Evolutionary conservation across 2,797 vertebrate genomes (phyloP).

Genomic region (Australoheros facetus): DNA sequence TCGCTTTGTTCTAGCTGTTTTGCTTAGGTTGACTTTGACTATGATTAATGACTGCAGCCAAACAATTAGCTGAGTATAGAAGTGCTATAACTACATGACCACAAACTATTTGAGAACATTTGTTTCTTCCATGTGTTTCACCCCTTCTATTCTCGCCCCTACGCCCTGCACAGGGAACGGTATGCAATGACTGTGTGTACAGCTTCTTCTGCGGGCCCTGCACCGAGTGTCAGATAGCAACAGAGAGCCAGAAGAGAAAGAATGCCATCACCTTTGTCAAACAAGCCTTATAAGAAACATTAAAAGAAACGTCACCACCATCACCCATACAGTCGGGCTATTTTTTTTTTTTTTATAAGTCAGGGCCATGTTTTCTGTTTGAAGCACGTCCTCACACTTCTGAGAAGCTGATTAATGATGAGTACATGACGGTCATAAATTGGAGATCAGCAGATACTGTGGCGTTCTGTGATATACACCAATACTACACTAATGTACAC

Average conservation of each 20-base stretch:
- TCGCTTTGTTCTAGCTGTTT: background rate
- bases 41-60: background rate
- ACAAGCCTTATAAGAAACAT: slow-evolving; percentile 26
- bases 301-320: background rate
- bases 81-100: background rate
- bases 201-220: slow-evolving; percentile 73
- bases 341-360: no score
- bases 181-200: slow-evolving; percentile 71
- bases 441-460: no score
- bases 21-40: background rate
- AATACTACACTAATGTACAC: no score
- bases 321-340: background rate
- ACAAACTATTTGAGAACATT: background rate
- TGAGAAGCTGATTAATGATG: background rate
- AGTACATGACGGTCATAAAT: background rate
- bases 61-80: background rate
- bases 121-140: background rate
- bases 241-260: slow-evolving; percentile 69
- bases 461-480: no score
- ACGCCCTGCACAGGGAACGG: slow-evolving; percentile 60
- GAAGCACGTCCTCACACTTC: background rate
- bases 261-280: slow-evolving; percentile 54
- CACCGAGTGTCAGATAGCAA: slow-evolving; percentile 76
- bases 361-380: background rate
- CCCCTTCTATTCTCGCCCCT: background rate